Evolutionary conservation across 2,113 vertebrate species (phyloP).

Genomic region (Ophiodon elongatus): DNA sequence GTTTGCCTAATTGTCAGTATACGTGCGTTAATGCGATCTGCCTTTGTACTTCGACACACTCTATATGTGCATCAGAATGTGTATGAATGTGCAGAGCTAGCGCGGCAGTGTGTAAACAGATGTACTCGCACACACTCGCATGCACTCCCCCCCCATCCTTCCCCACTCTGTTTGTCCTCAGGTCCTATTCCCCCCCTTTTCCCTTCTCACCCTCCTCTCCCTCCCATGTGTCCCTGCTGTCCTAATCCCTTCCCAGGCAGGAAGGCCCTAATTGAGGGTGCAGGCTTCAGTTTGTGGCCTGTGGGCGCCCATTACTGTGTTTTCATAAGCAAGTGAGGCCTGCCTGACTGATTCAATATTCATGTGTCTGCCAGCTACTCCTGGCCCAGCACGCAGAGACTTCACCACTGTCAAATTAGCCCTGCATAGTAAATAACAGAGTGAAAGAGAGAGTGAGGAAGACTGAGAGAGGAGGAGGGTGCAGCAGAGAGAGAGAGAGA

Average conservation of each 20-base stretch:
- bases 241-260: constrained; percentile 89
- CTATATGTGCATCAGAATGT: constrained; percentile 72
- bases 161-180: constrained; percentile 84
- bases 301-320: constrained; percentile 90
- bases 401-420: constrained; percentile 87
- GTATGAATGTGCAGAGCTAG: constrained; percentile 37
- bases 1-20: constrained; percentile 5
- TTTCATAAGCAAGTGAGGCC: constrained; percentile 91
- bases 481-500: constrained; percentile 32
- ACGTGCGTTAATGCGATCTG: not conserved
- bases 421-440: constrained; percentile 87
- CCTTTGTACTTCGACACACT: constrained; percentile 29
- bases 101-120: constrained; percentile 61
- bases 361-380: constrained; percentile 90
- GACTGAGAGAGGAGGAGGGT: constrained; percentile 51
- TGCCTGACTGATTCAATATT: constrained; percentile 91
- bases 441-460: constrained; percentile 61
- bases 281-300: constrained; percentile 90
- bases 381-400: constrained; percentile 83
- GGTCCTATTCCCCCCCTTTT: constrained; percentile 83
- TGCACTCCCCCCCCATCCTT: constrained; percentile 48
- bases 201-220: constrained; percentile 80
- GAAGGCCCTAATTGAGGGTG: constrained; percentile 91
- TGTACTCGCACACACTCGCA: constrained; percentile 49
- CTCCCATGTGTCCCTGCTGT: constrained; percentile 86